Evolutionary conservation across 2,113 vertebrate genomes (phyloP), one percentile per base, ranked within the genome.

Genomic region (Dendropsophus ebraccatus): DNA sequence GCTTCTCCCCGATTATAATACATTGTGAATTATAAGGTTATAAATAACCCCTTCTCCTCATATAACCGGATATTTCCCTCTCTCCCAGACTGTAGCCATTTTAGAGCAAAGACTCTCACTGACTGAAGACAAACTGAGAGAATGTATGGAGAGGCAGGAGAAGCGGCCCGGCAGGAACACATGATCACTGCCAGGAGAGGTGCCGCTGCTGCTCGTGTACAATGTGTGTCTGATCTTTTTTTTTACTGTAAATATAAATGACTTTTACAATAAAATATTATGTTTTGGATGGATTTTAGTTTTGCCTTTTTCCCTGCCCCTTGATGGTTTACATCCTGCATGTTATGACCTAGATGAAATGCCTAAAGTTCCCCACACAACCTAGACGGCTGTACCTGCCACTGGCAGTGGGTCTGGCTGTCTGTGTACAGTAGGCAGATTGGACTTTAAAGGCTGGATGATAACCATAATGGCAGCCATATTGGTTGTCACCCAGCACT

Each of bases 121-220:
- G 89, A 97, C 96, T 0, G 98, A 99, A 91, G 96, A 99, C 94
- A 98, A 96, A 89, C 94, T 99, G 90, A 96, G 97, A 90, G 96
- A 98, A 91, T 99, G 96, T 87, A 92, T 98, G 89, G 95, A 98
- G 88, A 96, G 94, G 91, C 97, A 99, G 92, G 93, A 95, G 91
- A 94, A 94, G 35, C 4, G 54, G 23, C 54, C 77, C 35, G 32
- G 21, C 35, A 0, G 2, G 4, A 28, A 30, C 12, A 70, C 67
- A 37, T 23, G 62, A 65, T 1, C 2, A 10, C 16, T 17, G 4
- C 1, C 5, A 37, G 30, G 62, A 10, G 7, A 0, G 32, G 35
- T 1, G 32, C 2, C 35, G 32, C 67, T 2, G 62, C 28, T 69
- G 28, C 62, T 67, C 62, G 13, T 35, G 10, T 67, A 67, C 30